Evolutionary conservation across 1,140 invertebrate species (phyloP).

Genomic region (Nymphalis io): DNA sequence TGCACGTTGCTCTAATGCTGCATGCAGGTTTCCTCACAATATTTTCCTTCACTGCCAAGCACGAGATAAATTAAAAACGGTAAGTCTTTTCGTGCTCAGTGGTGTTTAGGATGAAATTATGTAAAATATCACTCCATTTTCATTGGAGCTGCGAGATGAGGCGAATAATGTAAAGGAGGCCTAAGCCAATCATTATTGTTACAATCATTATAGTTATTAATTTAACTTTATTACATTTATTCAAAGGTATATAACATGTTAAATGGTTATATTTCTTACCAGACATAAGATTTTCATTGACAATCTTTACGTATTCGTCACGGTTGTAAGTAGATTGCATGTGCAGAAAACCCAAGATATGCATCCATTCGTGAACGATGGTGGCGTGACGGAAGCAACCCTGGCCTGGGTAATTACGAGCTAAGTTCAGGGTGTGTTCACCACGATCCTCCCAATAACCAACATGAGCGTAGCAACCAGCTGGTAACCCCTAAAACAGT

Average conservation of each 20-base stretch:
- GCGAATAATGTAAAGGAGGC: too few species aligned
- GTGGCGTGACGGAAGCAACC: slow-evolving; percentile 79
- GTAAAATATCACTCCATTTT: too few species aligned
- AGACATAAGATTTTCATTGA: slow-evolving; percentile 83
- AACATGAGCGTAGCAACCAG: slow-evolving; percentile 79
- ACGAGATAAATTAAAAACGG: too few species aligned
- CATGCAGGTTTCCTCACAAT: too few species aligned
- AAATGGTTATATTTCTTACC: slow-evolving; percentile 44
- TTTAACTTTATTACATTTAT: too few species aligned
- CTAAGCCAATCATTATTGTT: too few species aligned
- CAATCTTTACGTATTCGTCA: slow-evolving; percentile 85
- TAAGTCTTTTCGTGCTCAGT: too few species aligned
- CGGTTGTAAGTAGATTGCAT: slow-evolving; percentile 87
- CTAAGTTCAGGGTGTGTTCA: slow-evolving; percentile 76
- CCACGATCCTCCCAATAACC: slow-evolving; percentile 66
- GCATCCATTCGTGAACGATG: slow-evolving; percentile 86
- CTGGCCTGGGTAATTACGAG: slow-evolving; percentile 64
- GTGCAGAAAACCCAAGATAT: slow-evolving; percentile 87
- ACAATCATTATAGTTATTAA: too few species aligned
- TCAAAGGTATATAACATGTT: not conserved
- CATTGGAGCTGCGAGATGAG: too few species aligned
- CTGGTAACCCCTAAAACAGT: slow-evolving; percentile 57
- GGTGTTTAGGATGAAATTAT: too few species aligned
- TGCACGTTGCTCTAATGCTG: too few species aligned
- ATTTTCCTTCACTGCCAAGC: too few species aligned